Evolutionary conservation across 2,113 vertebrate species (phyloP).

Genomic region (Hypocryptadius cinnamomeus): DNA sequence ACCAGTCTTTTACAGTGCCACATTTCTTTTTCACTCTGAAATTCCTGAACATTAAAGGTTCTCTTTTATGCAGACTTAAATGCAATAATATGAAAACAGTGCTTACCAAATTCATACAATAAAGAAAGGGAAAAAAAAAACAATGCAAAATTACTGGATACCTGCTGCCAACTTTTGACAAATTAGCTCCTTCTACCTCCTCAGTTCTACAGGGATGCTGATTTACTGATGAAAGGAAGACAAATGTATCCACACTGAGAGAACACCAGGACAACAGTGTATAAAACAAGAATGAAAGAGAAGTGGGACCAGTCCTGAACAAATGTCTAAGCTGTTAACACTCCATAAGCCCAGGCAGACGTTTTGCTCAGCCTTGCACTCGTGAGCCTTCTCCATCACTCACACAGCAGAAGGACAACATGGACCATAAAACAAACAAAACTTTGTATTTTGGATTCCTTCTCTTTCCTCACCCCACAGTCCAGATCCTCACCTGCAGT

Average conservation of each 20-base stretch:
- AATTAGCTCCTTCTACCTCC: neutral
- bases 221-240: neutral
- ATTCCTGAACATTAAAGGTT: neutral
- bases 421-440: neutral
- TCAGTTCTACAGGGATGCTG: neutral
- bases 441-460: neutral
- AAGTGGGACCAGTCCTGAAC: neutral
- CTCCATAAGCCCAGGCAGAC: neutral
- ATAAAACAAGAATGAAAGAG: neutral
- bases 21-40: neutral
- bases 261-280: neutral
- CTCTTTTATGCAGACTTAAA: neutral
- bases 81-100: neutral
- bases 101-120: neutral
- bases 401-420: neutral
- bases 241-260: neutral
- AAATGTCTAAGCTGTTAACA: neutral
- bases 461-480: neutral
- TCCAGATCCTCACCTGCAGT: neutral
- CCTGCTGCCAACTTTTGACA: neutral
- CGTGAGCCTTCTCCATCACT: fast-evolving
- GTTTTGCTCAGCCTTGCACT: neutral
- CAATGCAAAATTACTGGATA: neutral
- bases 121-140: neutral
- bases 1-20: neutral